phyloP scores from a whole-genome alignment of 2,113 vertebrate genomes.

The Mastomys coucha region DNA sequence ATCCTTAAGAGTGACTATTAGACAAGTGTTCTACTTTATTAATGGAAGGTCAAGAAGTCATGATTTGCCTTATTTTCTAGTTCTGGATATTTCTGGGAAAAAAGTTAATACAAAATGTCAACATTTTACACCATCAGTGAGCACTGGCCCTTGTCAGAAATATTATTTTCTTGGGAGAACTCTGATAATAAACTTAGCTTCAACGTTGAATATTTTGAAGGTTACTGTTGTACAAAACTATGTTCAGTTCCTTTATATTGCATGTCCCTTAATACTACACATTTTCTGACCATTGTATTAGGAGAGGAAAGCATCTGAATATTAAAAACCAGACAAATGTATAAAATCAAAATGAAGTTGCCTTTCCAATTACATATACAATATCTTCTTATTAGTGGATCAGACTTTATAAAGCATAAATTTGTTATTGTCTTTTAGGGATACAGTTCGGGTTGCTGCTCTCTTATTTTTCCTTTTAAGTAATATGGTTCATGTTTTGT shows the following conservation, averaged over 20 bases:
- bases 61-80: conserved; percentile 36
- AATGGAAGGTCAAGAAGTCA: not conserved
- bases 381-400: not conserved
- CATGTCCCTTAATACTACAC: not conserved
- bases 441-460: not conserved
- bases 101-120: not conserved
- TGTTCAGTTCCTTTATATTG: not conserved
- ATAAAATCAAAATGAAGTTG: not conserved
- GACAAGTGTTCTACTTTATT: not conserved
- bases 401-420: not conserved
- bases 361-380: not conserved
- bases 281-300: not conserved
- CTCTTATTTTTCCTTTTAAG: conserved; percentile 12
- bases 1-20: not conserved
- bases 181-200: not conserved
- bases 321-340: not conserved
- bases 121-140: not conserved
- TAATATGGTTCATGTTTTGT: not conserved
- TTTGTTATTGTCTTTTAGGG: conserved; percentile 23
- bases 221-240: not conserved
- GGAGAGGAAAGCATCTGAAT: not conserved
- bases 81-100: not conserved
- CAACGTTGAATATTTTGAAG: conserved; percentile 7
- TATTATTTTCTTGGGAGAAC: not conserved
- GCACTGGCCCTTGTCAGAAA: not conserved